Conservation (phyloP, 2,113 vertebrate species). For the Corythornis madagascariensis region DNA sequence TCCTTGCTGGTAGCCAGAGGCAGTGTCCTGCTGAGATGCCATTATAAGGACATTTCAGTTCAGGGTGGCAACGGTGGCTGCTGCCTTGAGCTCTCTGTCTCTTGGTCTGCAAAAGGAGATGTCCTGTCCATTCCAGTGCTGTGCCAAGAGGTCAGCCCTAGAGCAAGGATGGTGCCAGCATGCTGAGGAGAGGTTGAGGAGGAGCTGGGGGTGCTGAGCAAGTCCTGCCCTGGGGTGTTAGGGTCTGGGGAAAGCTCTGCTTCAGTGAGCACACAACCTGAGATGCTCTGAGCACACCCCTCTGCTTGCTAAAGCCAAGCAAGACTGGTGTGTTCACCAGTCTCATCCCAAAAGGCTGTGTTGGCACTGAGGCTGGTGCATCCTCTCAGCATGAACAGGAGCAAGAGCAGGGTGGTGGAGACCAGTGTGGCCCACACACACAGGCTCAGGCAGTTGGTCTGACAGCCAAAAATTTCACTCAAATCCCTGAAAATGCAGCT, state of each 20-base stretch:
- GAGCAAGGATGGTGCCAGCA: neutral
- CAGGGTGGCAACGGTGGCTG: accelerated
- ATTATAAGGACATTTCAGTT: neutral
- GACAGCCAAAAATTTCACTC: neutral
- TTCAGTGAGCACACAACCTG: accelerated
- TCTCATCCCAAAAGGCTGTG: neutral
- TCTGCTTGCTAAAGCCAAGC: accelerated
- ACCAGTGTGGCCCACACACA: neutral
- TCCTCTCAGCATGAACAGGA: accelerated
- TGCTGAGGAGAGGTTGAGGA: neutral
- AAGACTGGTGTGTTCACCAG: neutral
- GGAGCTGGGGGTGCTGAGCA: neutral
- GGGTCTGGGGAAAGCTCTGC: neutral
- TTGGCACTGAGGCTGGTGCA: accelerated
- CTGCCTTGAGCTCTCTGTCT: neutral
- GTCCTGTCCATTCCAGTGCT: accelerated
- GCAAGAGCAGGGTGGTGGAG: neutral
- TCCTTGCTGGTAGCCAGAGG: neutral
- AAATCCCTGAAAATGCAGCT: neutral
- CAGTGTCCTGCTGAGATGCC: neutral
- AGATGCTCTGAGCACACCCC: neutral
- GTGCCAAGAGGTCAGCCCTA: neutral
- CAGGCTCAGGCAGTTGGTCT: neutral
- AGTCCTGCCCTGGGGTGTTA: neutral
- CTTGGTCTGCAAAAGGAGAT: neutral